Conservation (phyloP, 2,113 vertebrate genomes). For the Callipepla californica region DNA sequence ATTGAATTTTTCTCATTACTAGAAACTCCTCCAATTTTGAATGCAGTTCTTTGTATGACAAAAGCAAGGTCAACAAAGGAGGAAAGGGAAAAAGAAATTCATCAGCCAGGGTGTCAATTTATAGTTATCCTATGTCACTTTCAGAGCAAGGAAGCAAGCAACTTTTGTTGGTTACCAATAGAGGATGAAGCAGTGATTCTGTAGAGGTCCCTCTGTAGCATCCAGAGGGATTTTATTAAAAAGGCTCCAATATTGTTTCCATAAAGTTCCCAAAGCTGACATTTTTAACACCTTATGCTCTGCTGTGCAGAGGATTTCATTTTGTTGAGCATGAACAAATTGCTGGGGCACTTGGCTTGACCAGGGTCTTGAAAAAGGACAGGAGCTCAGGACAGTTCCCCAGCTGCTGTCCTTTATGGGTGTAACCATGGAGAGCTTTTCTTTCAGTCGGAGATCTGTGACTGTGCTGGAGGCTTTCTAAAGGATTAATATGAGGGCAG, state of each 20-base stretch:
- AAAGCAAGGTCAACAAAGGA: neutral
- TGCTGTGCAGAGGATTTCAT: neutral
- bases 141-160: neutral
- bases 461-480: neutral
- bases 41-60: neutral
- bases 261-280: neutral
- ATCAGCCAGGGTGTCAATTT: neutral
- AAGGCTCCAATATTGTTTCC: neutral
- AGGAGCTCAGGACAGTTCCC: neutral
- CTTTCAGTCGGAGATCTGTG: neutral
- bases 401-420: neutral
- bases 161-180: neutral
- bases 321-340: neutral
- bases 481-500: neutral
- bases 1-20: neutral
- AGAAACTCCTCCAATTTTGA: neutral
- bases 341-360: neutral
- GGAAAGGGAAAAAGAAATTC: neutral
- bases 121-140: neutral
- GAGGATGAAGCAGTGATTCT: neutral
- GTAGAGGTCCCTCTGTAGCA: neutral
- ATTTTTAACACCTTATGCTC: neutral
- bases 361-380: neutral
- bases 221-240: neutral
- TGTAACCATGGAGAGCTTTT: neutral